These are phyloP conservation scores for Cheirogaleus major DNA, from an alignment of 2,797 vertebrate species.

Conservation along the genomic window DNA sequence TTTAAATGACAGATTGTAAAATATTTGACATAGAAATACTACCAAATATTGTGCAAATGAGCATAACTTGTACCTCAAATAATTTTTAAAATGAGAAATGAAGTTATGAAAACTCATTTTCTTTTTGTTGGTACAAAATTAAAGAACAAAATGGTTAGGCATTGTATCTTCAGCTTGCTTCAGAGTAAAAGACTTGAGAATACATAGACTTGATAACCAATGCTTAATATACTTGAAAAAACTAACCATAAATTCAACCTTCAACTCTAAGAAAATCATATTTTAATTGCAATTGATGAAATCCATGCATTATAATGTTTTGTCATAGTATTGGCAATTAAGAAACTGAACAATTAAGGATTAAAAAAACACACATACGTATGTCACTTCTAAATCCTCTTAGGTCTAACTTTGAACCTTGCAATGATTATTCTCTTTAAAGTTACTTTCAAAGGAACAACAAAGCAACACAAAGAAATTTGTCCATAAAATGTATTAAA, in stretches of 20 bases:
- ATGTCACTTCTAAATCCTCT: conserved; percentile 43
- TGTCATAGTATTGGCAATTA: conserved; percentile 48
- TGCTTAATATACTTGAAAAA: background rate
- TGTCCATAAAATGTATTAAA: background rate
- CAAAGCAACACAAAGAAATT: conserved; percentile 1
- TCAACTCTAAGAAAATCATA: background rate
- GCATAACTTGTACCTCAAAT: background rate
- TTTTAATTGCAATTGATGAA: conserved; percentile 54
- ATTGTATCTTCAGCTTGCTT: background rate
- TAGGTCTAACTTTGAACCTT: background rate
- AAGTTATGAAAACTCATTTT: background rate
- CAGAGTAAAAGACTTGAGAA: background rate
- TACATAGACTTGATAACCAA: background rate
- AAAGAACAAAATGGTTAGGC: background rate
- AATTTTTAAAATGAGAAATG: background rate
- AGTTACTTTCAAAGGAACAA: conserved; percentile 29
- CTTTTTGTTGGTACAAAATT: conserved; percentile 8
- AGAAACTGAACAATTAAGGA: conserved; percentile 52
- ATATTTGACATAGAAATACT: background rate
- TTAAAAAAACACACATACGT: conserved; percentile 50
- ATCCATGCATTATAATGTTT: conserved; percentile 37
- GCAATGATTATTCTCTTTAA: conserved; percentile 17
- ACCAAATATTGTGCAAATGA: background rate
- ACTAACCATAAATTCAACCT: background rate
- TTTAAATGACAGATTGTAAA: conserved; percentile 18